Evolutionary conservation across 2,113 vertebrate species (phyloP), one percentile per base, ranked within the genome.

Genomic region (Trogon surrucura): DNA sequence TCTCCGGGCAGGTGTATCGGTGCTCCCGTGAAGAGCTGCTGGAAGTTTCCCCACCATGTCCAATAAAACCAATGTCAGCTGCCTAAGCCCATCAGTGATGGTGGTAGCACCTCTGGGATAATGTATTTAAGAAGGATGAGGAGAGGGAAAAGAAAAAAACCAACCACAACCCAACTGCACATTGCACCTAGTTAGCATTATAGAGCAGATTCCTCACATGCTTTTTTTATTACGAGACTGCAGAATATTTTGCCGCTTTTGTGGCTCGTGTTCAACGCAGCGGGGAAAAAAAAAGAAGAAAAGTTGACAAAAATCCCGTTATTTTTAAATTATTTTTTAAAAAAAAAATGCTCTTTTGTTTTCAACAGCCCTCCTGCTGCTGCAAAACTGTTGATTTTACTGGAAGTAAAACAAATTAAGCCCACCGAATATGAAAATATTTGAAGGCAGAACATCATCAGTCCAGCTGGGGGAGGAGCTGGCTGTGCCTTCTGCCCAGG

Each of bases 321-420:
- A 34, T 70, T 47, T 66, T 23, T 18, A 36, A 58, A n/a, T 27
- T 13, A 7, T 51, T 15, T 47, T 57, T 73, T 56, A 5, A 4
- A 60, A 53, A 53, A 53, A 54, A 41, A 61, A 30, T 48, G 65
- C 12, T 20, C 88, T 58, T 91, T 77, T 74, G 85, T 88, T 93
- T 97, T 94, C 74, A 64, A 70, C 64, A 80, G 80, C 21, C 77
- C 93, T 93, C 93, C 83, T 61, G 72, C 92, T 95, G 75, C 69
- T 89, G 92, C 60, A 93, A 93, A 97, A 92, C 78, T 96, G 70
- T 95, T 96, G 94, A 97, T 97, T 96, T 96, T 92, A 95, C 72
- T 53, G 89, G 93, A 94, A 82, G n/a, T 14, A 53, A 95, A 96
- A 91, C 91, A 75, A 91, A 91, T 70, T 45, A 86, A 78, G 45